These are phyloP conservation scores for Epinotia nisella DNA, from an alignment of 2,888 invertebrate species.

Conservation along the genomic window DNA sequence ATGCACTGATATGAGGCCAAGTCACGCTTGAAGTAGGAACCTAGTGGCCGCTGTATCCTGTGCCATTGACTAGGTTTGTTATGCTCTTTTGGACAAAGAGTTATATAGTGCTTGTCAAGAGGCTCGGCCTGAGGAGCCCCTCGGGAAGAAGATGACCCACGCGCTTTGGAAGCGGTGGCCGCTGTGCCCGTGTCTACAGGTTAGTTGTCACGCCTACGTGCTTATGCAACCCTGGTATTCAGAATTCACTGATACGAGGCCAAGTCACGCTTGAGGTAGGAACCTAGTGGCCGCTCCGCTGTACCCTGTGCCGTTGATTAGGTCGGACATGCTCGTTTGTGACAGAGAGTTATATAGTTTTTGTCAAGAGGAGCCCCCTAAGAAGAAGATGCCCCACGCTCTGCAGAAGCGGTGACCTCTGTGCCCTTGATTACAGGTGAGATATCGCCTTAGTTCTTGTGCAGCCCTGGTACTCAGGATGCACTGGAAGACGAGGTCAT, in stretches of 20 bases:
- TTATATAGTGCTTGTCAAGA: too few relatives aligned
- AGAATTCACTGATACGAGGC: too few relatives aligned
- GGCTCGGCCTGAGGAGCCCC: conserved; percentile 84
- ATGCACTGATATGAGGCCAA: too few relatives aligned
- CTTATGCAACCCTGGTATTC: neutral
- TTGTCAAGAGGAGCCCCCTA: neutral
- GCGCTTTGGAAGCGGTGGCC: conserved; percentile 87
- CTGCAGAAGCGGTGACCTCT: conserved; percentile 86
- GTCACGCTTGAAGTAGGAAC: too few relatives aligned
- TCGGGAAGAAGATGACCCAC: conserved; percentile 89
- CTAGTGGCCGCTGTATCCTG: too few relatives aligned
- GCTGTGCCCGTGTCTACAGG: conserved; percentile 93
- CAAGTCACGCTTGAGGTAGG: too few relatives aligned
- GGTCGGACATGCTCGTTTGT: neutral
- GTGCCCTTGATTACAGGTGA: conserved; percentile 91
- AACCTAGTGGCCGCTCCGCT: too few relatives aligned
- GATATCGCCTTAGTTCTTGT: neutral
- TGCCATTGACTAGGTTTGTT: too few relatives aligned
- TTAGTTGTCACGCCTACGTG: conserved; percentile 66
- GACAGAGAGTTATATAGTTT: neutral
- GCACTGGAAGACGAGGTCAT: too few relatives aligned
- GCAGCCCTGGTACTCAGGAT: too few relatives aligned
- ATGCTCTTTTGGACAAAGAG: too few relatives aligned
- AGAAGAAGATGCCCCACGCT: conserved; percentile 54
- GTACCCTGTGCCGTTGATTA: neutral